Evolutionary conservation across 2,797 vertebrate species (phyloP).

Genomic region (Syngnathus acus): DNA sequence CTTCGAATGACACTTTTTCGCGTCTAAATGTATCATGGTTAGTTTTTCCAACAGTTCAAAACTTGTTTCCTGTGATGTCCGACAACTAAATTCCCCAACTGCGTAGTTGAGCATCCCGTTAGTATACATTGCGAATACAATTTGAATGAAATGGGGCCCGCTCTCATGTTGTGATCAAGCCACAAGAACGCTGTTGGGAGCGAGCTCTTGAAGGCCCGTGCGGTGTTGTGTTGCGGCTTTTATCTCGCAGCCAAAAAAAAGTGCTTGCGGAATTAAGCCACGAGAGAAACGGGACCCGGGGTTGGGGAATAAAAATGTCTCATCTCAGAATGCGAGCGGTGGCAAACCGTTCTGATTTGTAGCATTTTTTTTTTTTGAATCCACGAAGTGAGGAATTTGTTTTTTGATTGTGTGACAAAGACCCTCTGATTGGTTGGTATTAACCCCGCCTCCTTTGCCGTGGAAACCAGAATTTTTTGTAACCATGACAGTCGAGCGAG

Average conservation of each 20-base stretch:
- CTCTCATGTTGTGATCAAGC: constrained; percentile 2
- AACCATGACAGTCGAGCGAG: too few relatives aligned
- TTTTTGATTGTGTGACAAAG: not conserved
- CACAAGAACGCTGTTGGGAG: not conserved
- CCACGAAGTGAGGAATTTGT: not conserved
- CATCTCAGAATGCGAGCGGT: not conserved
- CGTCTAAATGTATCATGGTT: not conserved
- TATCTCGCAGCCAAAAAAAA: not conserved
- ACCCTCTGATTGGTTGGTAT: not conserved
- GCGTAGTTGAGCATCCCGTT: not conserved
- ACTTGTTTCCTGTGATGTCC: not conserved
- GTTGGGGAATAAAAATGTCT: not conserved
- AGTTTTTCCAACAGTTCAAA: too few relatives aligned
- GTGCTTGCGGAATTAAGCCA: not conserved
- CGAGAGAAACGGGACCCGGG: not conserved
- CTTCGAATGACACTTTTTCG: not conserved
- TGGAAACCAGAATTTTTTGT: too few relatives aligned
- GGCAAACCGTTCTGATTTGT: not conserved
- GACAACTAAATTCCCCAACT: not conserved
- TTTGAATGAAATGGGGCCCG: constrained; percentile 1
- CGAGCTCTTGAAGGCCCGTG: not conserved
- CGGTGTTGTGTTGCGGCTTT: not conserved
- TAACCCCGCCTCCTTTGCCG: too few relatives aligned
- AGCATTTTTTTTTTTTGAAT: not conserved
- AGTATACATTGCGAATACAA: not conserved